These are phyloP conservation scores for Corvus cornix DNA, from an alignment of 2,113 vertebrate species.

Conservation along the genomic window DNA sequence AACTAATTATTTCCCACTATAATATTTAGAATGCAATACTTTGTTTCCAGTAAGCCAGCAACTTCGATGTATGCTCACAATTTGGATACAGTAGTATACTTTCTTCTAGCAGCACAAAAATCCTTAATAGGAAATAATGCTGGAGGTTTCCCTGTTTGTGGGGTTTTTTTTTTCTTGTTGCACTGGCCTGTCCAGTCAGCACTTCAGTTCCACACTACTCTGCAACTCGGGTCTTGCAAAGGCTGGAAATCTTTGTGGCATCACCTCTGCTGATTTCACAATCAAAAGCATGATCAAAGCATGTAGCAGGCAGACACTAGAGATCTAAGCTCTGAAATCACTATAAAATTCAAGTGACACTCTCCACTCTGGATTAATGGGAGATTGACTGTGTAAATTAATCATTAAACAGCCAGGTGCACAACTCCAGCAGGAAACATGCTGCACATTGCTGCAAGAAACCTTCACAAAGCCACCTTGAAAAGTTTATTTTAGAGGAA, in stretches of 20 bases:
- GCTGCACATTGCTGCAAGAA: not conserved
- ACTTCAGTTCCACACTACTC: not conserved
- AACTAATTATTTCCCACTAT: not conserved
- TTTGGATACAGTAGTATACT: not conserved
- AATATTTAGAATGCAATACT: not conserved
- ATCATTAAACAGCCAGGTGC: slow-evolving; percentile 10
- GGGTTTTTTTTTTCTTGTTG: too few species aligned
- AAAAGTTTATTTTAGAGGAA: not conserved
- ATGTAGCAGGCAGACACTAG: not conserved
- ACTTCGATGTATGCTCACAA: fast-evolving
- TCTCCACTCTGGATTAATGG: not conserved
- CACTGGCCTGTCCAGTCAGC: not conserved
- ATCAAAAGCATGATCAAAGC: not conserved
- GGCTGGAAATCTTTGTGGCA: not conserved
- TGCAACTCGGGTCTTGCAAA: not conserved
- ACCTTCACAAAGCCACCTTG: not conserved
- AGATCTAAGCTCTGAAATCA: not conserved
- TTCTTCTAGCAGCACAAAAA: not conserved
- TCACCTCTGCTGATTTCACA: not conserved
- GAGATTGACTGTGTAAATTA: not conserved
- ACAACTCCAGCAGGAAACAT: not conserved
- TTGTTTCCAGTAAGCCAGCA: not conserved
- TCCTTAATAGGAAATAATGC: not conserved
- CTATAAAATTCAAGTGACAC: not conserved
- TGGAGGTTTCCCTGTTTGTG: not conserved